Evolutionary conservation across 2,888 invertebrate species (phyloP).

Genomic region (Trilocha varians): DNA sequence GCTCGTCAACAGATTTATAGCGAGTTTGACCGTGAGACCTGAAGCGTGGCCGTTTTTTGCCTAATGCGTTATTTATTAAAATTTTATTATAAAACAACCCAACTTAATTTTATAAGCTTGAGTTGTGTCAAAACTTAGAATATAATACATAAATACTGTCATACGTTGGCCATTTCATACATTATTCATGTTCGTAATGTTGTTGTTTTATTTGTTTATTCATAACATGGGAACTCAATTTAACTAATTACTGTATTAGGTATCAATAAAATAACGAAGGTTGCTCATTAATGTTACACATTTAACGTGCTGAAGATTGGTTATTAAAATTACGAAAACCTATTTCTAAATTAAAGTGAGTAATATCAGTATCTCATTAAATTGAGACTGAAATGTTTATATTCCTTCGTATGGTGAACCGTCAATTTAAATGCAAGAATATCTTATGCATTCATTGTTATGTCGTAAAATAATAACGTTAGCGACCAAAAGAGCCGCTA

Average conservation of each 20-base stretch:
- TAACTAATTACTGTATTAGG: constrained; percentile 34
- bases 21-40: constrained; percentile 67
- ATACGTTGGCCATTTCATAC: constrained; percentile 40
- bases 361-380: background rate
- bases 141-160: constrained; percentile 42
- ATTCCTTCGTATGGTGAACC: no score
- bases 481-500: constrained; percentile 62
- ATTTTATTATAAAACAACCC: constrained; percentile 58
- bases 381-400: no score
- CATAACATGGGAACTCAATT: constrained; percentile 34
- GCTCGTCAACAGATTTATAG: constrained; percentile 62
- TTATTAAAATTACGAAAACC: background rate
- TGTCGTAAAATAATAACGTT: background rate
- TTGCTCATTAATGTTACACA: constrained; percentile 12
- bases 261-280: constrained; percentile 25
- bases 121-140: constrained; percentile 43
- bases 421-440: background rate
- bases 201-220: constrained; percentile 35
- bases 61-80: constrained; percentile 69
- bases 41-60: constrained; percentile 62
- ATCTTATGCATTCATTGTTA: background rate
- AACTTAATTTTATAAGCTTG: constrained; percentile 45
- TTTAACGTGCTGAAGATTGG: background rate
- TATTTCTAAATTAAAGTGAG: background rate
- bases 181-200: constrained; percentile 30